phyloP scores from a whole-genome alignment of 2,888 invertebrate genomes.

The Trisateles emortualis region DNA sequence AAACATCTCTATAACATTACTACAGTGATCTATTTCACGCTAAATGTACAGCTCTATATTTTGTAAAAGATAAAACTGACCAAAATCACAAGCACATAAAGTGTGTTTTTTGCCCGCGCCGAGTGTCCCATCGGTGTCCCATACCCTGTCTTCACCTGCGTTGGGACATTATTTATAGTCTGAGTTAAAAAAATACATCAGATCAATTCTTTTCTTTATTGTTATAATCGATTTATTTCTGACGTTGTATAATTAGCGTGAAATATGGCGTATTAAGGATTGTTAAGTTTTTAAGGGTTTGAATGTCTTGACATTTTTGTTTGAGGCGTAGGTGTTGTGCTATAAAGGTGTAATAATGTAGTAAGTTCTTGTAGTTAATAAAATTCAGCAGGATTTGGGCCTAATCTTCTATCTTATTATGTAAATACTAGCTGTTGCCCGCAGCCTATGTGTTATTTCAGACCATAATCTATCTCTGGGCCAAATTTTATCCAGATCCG shows the following conservation, averaged over 20 bases:
- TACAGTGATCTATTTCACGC: constrained; percentile 77
- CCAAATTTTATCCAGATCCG: too few relatives aligned
- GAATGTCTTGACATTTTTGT: neutral
- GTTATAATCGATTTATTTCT: constrained; percentile 79
- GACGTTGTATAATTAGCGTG: constrained; percentile 81
- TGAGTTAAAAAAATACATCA: constrained; percentile 55
- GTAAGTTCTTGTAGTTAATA: too few relatives aligned
- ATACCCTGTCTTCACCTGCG: constrained; percentile 77
- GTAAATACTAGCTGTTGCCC: too few relatives aligned
- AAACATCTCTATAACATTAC: constrained; percentile 54
- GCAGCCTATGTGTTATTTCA: too few relatives aligned
- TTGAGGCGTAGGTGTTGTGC: too few relatives aligned
- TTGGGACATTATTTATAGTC: constrained; percentile 77
- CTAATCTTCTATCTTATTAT: too few relatives aligned
- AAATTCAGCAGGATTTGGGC: too few relatives aligned
- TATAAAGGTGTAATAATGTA: too few relatives aligned
- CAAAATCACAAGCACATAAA: constrained; percentile 82
- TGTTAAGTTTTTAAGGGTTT: constrained; percentile 36
- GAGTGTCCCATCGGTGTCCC: constrained; percentile 36
- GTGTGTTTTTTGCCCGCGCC: constrained; percentile 69
- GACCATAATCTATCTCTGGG: too few relatives aligned
- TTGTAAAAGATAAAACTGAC: constrained; percentile 82
- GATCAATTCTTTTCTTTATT: constrained; percentile 45
- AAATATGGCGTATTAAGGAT: constrained; percentile 70
- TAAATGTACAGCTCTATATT: constrained; percentile 72